Evolutionary conservation across 2,113 vertebrate genomes (phyloP), one percentile per base, ranked within the genome.

Genomic region (Phycodurus eques): DNA sequence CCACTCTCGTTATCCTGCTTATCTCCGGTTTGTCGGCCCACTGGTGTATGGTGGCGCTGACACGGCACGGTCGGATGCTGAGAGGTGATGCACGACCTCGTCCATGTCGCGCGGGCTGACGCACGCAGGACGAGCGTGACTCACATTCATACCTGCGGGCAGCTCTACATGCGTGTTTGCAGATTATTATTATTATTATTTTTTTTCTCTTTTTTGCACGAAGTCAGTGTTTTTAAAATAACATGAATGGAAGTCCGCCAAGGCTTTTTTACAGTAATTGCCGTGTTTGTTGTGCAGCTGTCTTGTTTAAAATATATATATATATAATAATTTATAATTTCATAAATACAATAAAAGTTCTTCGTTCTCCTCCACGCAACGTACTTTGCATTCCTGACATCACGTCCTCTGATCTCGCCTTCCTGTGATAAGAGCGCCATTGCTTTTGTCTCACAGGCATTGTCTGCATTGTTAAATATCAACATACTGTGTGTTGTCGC

Each of bases 391-490:
- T 62, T 67, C 62, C 44, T 39, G 67, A 67, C 70, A 72, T 75
- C 65, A 76, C 57, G 69, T 42, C 66, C 59, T 79, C 75, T 78
- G 83, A 72, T 87, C 77, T 80, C 42, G 53, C 67, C 22, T 43
- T n/a, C 27, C 67, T 69, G 49, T 65, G 78, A 84, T 78, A 83
- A 80, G 22, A 61, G 68, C 63, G 71, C 72, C 71, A 61, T 68
- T 75, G 61, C 68, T 22, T 72, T 64, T 78, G 70, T 72, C 75
- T 73, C 70, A 54, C 8, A 39, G 31, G 70, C 68, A 76, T 76
- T 75, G 71, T 74, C 17, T 5, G 13, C 42, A 66, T 66, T 63
- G 5, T 70, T 60, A 60, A 75, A 66, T 74, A 71, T 75, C 66
- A 44, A 68, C 73, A 60, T 22, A 51, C 11, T 42, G 9, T 19